A percentile compares a stretch with the other conserved stretches of the same genome.
These are phyloP conservation scores for Porites lobata DNA, from an alignment of 92 coral and sea anemone genomes.

Conservation along the genomic window DNA sequence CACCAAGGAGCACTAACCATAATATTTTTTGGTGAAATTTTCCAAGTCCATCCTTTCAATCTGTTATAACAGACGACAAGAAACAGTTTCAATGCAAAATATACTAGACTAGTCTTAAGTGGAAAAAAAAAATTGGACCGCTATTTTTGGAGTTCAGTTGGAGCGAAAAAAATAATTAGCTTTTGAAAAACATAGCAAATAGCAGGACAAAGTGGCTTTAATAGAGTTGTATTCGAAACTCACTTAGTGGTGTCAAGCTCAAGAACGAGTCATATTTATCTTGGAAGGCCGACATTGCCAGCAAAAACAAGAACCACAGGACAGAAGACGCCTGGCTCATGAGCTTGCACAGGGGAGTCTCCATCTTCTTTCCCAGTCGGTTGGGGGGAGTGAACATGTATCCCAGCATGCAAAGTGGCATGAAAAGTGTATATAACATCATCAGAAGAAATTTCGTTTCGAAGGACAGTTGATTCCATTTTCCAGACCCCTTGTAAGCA, in stretches of 20 bases:
- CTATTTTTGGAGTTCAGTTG: no score
- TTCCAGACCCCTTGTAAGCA: slow-evolving; percentile 63
- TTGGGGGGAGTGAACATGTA: slow-evolving; percentile 71
- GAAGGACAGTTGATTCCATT: slow-evolving; percentile 53
- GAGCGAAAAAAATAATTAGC: no score
- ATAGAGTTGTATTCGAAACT: neutral
- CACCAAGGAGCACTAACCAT: no score
- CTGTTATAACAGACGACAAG: no score
- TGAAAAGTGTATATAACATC: slow-evolving; percentile 67
- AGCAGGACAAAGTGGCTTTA: no score
- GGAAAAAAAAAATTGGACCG: no score
- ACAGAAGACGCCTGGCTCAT: slow-evolving; percentile 80
- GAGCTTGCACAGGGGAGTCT: slow-evolving; percentile 82
- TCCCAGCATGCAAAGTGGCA: slow-evolving; percentile 74
- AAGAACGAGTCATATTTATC: slow-evolving; percentile 70
- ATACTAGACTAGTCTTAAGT: no score
- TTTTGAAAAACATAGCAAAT: no score
- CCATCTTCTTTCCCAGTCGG: slow-evolving; percentile 62
- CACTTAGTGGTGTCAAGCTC: slow-evolving; percentile 52
- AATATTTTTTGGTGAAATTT: no score
- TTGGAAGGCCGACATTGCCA: slow-evolving; percentile 80
- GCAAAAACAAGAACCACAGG: slow-evolving; percentile 74
- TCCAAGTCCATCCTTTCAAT: no score
- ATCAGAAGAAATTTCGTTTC: slow-evolving; percentile 41
- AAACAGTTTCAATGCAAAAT: no score